Evolutionary conservation across 2,888 invertebrate genomes (phyloP).

Genomic region (Leucoptera coffeella): DNA sequence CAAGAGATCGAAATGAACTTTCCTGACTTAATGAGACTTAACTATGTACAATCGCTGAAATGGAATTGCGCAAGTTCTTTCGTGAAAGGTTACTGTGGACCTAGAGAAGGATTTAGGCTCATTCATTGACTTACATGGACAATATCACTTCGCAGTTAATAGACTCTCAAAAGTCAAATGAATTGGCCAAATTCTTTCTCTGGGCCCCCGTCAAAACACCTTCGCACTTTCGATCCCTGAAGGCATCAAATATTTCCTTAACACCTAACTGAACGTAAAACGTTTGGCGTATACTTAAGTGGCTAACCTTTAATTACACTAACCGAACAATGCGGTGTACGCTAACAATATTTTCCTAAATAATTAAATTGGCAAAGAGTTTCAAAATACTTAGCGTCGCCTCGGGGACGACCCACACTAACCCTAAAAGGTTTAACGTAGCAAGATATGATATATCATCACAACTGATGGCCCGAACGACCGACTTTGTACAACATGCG

Average conservation of each 20-base stretch:
- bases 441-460: constrained; percentile 78
- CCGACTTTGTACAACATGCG: constrained; percentile 7
- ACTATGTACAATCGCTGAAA: constrained; percentile 49
- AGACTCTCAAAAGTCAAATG: too few relatives aligned
- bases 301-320: constrained; percentile 52
- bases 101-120: too few relatives aligned
- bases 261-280: constrained; percentile 46
- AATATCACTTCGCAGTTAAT: too few relatives aligned
- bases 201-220: constrained; percentile 17
- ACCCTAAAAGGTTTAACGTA: constrained; percentile 49
- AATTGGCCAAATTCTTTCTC: too few relatives aligned
- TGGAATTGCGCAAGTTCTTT: too few relatives aligned
- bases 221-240: constrained; percentile 28
- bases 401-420: constrained; percentile 27
- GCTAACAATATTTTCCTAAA: constrained; percentile 47
- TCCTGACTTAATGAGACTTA: constrained; percentile 47
- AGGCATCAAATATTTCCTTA: constrained; percentile 52
- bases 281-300: constrained; percentile 55
- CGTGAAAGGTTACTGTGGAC: too few relatives aligned
- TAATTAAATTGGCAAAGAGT: constrained; percentile 55
- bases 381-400: constrained; percentile 51
- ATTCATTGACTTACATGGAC: too few relatives aligned
- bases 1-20: constrained; percentile 51
- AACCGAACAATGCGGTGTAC: constrained; percentile 50
- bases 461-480: constrained; percentile 45